Conservation (phyloP, 2,113 vertebrate genomes). For the Craseonycteris thonglongyai region DNA sequence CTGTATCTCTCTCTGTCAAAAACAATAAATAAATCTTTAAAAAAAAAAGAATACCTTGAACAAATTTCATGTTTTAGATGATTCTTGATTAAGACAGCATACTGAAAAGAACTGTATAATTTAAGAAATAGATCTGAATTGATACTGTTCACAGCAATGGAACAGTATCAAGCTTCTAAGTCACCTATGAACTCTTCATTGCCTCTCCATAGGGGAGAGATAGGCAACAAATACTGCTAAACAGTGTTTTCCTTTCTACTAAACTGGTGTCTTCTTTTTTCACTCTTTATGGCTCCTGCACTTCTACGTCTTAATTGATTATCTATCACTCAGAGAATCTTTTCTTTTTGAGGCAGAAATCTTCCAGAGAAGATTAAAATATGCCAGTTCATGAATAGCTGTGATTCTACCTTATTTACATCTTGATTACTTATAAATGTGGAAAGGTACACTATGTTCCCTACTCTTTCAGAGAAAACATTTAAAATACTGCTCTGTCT, state of each 20-base stretch:
- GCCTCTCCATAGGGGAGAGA: neutral
- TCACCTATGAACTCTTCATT: neutral
- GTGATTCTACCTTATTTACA: neutral
- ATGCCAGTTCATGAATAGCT: neutral
- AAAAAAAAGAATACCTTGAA: neutral
- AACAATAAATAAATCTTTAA: too few species aligned
- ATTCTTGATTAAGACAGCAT: neutral
- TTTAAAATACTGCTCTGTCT: neutral
- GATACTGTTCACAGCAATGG: neutral
- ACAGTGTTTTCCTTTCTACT: neutral
- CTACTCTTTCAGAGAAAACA: neutral
- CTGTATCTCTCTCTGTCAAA: too few species aligned
- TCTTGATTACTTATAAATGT: neutral
- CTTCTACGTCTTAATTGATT: neutral
- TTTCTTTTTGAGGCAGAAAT: constrained; percentile 12
- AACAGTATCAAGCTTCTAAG: neutral
- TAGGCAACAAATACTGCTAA: neutral
- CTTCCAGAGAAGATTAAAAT: neutral
- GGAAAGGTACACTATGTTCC: neutral
- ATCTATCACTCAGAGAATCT: neutral
- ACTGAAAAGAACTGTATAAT: neutral
- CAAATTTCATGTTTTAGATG: neutral
- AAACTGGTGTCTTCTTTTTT: neutral
- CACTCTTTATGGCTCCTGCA: neutral
- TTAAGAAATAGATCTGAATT: neutral